Base-by-base conservation (phyloP, 2,888 invertebrate genomes). In the Drosophila vallismaia region DNA sequence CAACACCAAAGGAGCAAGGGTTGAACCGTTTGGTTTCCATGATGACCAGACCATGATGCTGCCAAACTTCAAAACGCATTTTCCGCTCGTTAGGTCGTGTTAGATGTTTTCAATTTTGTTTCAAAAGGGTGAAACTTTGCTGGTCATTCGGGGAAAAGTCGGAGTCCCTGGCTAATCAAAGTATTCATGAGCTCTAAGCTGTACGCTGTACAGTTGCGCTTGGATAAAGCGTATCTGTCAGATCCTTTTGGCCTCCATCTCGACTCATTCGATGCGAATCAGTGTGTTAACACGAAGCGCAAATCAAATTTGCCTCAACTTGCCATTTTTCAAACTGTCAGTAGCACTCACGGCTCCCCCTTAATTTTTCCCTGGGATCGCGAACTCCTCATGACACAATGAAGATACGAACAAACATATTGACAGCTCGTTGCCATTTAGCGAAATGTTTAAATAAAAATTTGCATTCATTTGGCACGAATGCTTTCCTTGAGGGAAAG, bases 341-440 rank as follows among this genome's bases (percentile, higher is more conserved):
- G 36, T 54, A 60, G 53, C 81, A 82, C 68, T 66, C 86, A 63
- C 46, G 64, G 33, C 44, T 24, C 10, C 44, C 14, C 44, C 24
- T 4, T 1, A 4, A 9, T 19, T 8, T 8, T 38, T 19, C 33
- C 59, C n/a, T 48, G 24, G 42, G 49, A 46, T 55, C 58, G 44
- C 50, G 59, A 57, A 52, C 52, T 46, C 58, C 49, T 69, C 48
- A 42, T 54, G 49, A 50, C 66, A 82, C 86, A 79, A 82, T 82
- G 77, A 73, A 75, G 73, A 77, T 77, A 73, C 80, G 76, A 74
- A 86, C 86, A 79, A 82, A 82, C 86, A 79, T 84, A 84, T 84
- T 84, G 83, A 84, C 82, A 82, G 87, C 87, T 82, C 77, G 86
- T 79, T 88, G 77, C 83, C 74, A 76, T 84, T 64, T 84, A 87